Evolutionary conservation across 1,140 invertebrate genomes (phyloP).

Genomic region (Drosophila tani): DNA sequence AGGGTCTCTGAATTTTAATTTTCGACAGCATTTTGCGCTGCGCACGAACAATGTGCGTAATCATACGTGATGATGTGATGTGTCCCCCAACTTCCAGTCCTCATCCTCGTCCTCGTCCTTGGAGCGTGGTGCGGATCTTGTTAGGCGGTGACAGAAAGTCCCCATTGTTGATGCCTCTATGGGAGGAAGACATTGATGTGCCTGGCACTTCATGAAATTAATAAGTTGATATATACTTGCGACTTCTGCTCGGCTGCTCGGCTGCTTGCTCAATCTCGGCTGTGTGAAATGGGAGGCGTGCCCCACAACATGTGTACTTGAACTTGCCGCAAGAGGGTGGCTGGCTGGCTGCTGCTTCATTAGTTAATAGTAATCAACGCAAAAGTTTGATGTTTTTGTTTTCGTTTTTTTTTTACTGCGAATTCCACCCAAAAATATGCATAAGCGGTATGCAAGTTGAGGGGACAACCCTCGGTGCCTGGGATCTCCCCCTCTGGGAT

Average conservation of each 20-base stretch:
- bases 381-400: constrained; percentile 37
- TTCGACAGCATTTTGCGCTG: constrained; percentile 81
- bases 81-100: constrained; percentile 27
- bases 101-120: constrained; percentile 32
- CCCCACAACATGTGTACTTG: constrained; percentile 40
- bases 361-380: constrained; percentile 52
- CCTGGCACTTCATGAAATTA: constrained; percentile 83
- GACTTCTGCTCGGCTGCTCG: constrained; percentile 38
- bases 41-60: constrained; percentile 84
- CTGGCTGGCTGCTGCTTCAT: constrained; percentile 30
- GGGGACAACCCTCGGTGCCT: constrained; percentile 20
- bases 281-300: constrained; percentile 24
- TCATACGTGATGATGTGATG: constrained; percentile 83
- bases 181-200: constrained; percentile 80
- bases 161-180: constrained; percentile 65
- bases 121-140: constrained; percentile 37
- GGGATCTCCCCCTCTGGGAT: constrained; percentile 34
- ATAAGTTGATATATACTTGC: constrained; percentile 82
- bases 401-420: constrained; percentile 4
- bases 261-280: constrained; percentile 25
- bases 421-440: constrained; percentile 44
- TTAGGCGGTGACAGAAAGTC: constrained; percentile 37
- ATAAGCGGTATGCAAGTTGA: constrained; percentile 41
- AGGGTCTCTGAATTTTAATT: constrained; percentile 84
- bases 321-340: constrained; percentile 34